Evolutionary conservation across 2,113 vertebrate genomes (phyloP), one percentile per base, ranked within the genome.

Genomic region (Notechis scutatus): DNA sequence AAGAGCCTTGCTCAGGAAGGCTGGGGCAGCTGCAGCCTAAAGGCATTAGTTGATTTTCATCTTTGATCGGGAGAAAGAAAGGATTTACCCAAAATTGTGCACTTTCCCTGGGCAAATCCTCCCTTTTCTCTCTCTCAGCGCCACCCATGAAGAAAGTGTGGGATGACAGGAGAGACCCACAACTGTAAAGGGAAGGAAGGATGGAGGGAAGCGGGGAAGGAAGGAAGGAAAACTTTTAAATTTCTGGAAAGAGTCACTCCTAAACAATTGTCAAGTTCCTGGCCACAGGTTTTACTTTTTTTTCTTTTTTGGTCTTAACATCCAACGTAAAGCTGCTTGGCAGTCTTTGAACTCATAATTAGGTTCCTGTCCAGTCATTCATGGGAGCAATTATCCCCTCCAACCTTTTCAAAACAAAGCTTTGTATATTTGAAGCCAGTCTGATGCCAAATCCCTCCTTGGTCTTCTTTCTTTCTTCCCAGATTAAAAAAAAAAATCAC

Each of bases 271-370:
- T 9, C 9, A 56, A 14, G 50, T 91, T 42, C 47, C 29, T 0
- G 5, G 2, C 1, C 6, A 0, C 1, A 0, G 23, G 9, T 24
- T 21, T 39, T 56, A 23, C 0, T 2, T 8, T 34, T 54, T 54
- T 56, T 88, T 20, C 0, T 0, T 15, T 0, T 0, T 26, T 29
- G 0, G 7, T 87, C 69, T 24, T 29, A 47, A 61, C 3, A 39
- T 14, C 9, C 6, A 29, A 42, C 7, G 0, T 26, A 11, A 18
- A 61, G 39, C 42, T 47, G 6, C 15, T 50, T 50, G 14, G 57
- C 45, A 47, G 89, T 21, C 89, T 90, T 50, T 64, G 42, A 81
- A 81, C 26, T 29, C 12, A 15, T n/a, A 12, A 29, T 61, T n/a
- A 81, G 74, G 39, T 47, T 90, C 45, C 61, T 54, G 89, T 90